Base-by-base conservation (phyloP, 2,888 invertebrate species). In the Troides helena region DNA sequence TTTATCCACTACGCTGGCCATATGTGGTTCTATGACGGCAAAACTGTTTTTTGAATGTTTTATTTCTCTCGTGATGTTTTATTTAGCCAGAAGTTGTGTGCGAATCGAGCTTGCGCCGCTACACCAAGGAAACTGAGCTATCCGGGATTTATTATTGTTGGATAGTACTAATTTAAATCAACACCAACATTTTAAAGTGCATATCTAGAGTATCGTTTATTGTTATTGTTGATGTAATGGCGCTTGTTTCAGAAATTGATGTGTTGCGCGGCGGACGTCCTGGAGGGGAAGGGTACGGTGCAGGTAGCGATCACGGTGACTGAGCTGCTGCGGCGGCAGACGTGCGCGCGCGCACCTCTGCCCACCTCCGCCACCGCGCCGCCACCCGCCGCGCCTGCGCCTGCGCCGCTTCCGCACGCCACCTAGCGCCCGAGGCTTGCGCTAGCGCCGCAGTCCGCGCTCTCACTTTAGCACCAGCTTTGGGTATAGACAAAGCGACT, bases 221-320 rank as follows among this genome's bases (percentile, higher is more conserved):
- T 50, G 0, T 12, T n/a, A 2, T n/a, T 53, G 6, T 53, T n/a
- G 53, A 53, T 53, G 18, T 53, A 53, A 53, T n/a, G 6, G 12
- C 10, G 4, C 14, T 8, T 58, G 75, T 95, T 94, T 67, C 94
- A 97, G 98, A 98, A 97, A 85, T 94, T 98, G 77, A 95, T 98
- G 83, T 98, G 98, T 91, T 97, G 97, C 85, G 95, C 98, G 56
- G 96, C 97, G 53, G 98, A 98, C 87, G 97, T 98, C n/a, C 92
- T 98, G 61, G 98, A 98, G 88, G 98, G 98, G 70, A 96, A 97
- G 83, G 97, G 97, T 1, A 94, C 97, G 18, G 96, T 97, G 2
- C 96, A 97, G 83, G 96, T 98, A 36, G 98, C 98, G 64, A 96
- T 97, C 74, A 98, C 98, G 0, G 98, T 98, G 30, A 95, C 96